Evolutionary conservation across 1,140 invertebrate species (phyloP).

Genomic region (Hirudo medicinalis): DNA sequence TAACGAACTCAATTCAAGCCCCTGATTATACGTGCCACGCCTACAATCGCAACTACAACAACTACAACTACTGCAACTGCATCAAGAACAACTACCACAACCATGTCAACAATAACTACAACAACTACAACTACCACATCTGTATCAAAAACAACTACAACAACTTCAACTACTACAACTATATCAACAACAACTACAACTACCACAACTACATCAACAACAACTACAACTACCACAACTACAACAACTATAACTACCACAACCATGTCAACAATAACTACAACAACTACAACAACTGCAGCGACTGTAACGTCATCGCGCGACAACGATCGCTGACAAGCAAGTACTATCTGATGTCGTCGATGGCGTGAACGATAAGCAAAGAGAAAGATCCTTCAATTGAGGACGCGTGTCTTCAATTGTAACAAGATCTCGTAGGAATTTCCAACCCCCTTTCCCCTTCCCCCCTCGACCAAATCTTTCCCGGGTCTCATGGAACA

Average conservation of each 20-base stretch:
- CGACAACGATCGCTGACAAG: background rate
- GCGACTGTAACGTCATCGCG: background rate
- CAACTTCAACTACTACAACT: background rate
- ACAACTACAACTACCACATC: background rate
- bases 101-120: background rate
- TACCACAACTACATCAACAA: background rate
- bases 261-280: background rate
- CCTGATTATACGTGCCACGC: too few species aligned
- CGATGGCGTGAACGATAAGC: background rate
- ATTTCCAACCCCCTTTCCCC: too few species aligned
- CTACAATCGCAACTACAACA: too few species aligned
- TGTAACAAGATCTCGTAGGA: too few species aligned
- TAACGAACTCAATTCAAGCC: too few species aligned
- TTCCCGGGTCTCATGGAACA: too few species aligned
- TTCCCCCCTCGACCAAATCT: too few species aligned
- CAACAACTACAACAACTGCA: background rate
- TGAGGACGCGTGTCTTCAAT: too few species aligned
- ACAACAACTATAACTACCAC: background rate
- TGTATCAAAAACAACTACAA: too few species aligned
- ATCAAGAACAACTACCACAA: background rate
- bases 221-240: background rate
- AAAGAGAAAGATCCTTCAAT: too few species aligned
- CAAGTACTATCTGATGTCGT: background rate
- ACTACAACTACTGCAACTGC: too few species aligned
- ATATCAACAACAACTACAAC: background rate